Conservation (phyloP, 2,888 invertebrate genomes). For the Ptychoptera albimana region DNA sequence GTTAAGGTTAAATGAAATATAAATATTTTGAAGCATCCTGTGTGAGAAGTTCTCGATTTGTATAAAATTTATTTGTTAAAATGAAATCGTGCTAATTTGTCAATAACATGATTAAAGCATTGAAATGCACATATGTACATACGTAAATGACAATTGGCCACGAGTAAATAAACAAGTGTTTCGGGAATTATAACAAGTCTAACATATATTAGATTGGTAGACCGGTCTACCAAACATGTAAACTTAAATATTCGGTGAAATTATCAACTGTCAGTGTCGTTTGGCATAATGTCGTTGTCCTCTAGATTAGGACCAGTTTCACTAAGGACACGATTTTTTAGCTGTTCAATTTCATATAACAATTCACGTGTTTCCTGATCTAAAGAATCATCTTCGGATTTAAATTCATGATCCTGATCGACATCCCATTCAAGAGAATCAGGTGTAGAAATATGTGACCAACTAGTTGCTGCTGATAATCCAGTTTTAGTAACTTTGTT, state of each 20-base stretch:
- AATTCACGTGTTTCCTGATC: constrained; percentile 49
- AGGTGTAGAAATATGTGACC: constrained; percentile 46
- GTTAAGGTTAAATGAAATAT: too few relatives aligned
- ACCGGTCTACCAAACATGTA: too few relatives aligned
- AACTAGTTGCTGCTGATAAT: constrained; percentile 30
- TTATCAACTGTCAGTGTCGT: constrained; percentile 9
- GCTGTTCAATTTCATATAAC: constrained; percentile 47
- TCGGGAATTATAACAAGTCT: too few relatives aligned
- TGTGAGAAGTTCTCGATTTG: too few relatives aligned
- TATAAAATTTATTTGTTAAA: too few relatives aligned
- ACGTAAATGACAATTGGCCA: too few relatives aligned
- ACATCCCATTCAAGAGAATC: constrained; percentile 56
- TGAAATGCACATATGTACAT: too few relatives aligned
- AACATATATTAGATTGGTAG: too few relatives aligned
- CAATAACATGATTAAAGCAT: too few relatives aligned
- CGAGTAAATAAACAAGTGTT: too few relatives aligned
- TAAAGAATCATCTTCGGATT: constrained; percentile 33
- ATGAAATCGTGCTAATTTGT: too few relatives aligned
- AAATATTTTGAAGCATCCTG: too few relatives aligned
- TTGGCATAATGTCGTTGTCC: background rate
- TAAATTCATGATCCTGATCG: constrained; percentile 31
- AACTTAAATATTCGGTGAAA: background rate
- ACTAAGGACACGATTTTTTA: constrained; percentile 45
- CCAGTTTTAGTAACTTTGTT: background rate
- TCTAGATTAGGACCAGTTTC: constrained; percentile 40